Evolutionary conservation across 2,113 vertebrate species (phyloP).

Genomic region (Gymnorhina tibicen): DNA sequence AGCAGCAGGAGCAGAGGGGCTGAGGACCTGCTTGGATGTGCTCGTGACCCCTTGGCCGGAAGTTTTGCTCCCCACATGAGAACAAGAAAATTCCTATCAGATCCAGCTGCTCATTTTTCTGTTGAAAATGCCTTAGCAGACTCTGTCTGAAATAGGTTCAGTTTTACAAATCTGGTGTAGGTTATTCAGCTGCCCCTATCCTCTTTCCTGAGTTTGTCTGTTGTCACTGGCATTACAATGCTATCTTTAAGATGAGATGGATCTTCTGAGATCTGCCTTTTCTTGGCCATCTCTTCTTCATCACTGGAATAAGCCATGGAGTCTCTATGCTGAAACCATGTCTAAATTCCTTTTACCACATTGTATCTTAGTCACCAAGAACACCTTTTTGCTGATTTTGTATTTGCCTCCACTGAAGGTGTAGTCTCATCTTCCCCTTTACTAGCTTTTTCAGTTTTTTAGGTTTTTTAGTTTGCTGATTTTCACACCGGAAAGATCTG

Average conservation of each 20-base stretch:
- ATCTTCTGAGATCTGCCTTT: not conserved
- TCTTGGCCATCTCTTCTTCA: not conserved
- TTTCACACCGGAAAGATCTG: not conserved
- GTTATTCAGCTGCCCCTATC: not conserved
- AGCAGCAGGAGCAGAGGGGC: not conserved
- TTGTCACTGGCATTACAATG: not conserved
- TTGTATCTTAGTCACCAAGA: not conserved
- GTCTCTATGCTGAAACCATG: not conserved
- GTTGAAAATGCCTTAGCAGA: not conserved
- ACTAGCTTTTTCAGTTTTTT: not conserved
- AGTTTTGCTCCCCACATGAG: not conserved
- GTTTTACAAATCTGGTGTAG: not conserved
- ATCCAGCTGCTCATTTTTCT: not conserved
- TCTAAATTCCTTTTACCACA: not conserved
- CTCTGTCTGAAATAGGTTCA: not conserved
- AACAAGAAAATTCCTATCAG: not conserved
- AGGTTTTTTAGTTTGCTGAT: not conserved
- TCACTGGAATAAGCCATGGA: not conserved
- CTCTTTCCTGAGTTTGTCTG: not conserved
- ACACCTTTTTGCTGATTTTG: not conserved
- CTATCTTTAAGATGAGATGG: not conserved
- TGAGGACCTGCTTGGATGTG: not conserved
- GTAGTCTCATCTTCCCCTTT: not conserved
- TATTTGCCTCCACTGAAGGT: not conserved
- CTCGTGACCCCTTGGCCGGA: accelerated